Evolutionary conservation across 2,113 vertebrate species (phyloP).

Genomic region (Myrmecophaga tridactyla): DNA sequence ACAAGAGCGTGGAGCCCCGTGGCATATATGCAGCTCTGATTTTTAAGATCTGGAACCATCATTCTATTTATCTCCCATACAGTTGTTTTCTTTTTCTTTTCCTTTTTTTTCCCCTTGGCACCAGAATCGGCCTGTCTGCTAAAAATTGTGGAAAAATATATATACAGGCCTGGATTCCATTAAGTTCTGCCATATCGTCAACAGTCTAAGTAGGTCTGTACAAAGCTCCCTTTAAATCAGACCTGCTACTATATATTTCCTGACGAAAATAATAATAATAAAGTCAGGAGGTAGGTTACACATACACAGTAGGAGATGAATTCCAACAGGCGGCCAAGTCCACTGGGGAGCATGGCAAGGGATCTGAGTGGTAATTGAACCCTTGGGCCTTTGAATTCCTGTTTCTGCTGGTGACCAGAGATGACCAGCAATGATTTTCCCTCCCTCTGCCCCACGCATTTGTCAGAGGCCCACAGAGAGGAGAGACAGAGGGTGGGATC

Average conservation of each 20-base stretch:
- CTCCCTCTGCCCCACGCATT: too few relatives aligned
- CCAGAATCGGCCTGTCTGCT: not conserved
- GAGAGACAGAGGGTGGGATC: not conserved
- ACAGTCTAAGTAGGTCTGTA: not conserved
- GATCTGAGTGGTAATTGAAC: not conserved
- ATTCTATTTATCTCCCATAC: not conserved
- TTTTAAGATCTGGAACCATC: not conserved
- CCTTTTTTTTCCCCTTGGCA: constrained; percentile 14
- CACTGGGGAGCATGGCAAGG: not conserved
- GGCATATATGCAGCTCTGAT: not conserved
- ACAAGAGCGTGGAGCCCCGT: not conserved
- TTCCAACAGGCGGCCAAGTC: not conserved
- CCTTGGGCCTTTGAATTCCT: not conserved
- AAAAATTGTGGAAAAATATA: constrained; percentile 1
- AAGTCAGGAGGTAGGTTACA: not conserved
- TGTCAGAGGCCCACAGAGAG: not conserved
- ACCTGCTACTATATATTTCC: constrained; percentile 6
- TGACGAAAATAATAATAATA: not conserved
- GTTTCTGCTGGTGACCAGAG: not conserved
- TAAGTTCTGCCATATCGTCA: constrained; percentile 9
- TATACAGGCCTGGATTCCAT: not conserved
- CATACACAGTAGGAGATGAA: not conserved
- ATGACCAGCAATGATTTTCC: not conserved
- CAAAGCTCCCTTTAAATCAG: not conserved
- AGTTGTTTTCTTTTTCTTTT: constrained; percentile 41